phyloP scores from a whole-genome alignment of 2,113 vertebrate species.

The Puffinus mauretanicus region DNA sequence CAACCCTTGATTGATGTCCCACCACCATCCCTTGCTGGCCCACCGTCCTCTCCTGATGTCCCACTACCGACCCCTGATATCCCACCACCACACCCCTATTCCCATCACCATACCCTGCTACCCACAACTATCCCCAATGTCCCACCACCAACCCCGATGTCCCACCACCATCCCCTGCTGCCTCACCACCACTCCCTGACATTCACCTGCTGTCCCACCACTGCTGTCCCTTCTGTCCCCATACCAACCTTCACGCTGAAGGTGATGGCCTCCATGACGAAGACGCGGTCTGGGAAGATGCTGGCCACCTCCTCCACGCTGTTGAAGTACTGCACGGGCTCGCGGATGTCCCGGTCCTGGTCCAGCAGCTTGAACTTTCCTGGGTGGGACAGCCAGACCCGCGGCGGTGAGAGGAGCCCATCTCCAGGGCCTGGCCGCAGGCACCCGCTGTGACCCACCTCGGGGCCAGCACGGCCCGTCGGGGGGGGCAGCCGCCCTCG shows the following conservation, averaged over 20 bases:
- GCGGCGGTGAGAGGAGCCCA: fast-evolving
- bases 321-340: slow-evolving; percentile 94
- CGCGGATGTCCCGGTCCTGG: slow-evolving; percentile 92
- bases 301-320: slow-evolving; percentile 97
- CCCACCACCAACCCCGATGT: background rate
- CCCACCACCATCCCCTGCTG: background rate
- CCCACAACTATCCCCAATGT: background rate
- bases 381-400: slow-evolving; percentile 29
- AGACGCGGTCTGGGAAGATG: slow-evolving; percentile 93
- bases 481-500: background rate
- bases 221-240: background rate
- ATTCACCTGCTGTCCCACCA: too few species aligned
- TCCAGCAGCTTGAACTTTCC: slow-evolving; percentile 98
- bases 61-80: background rate
- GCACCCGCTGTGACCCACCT: background rate
- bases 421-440: fast-evolving
- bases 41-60: too few species aligned
- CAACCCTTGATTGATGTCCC: too few species aligned
- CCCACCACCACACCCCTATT: background rate
- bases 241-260: slow-evolving; percentile 93
- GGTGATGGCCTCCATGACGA: slow-evolving; percentile 96
- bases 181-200: background rate
- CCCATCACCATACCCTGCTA: too few species aligned
- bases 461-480: background rate
- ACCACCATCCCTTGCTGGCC: too few species aligned